These are phyloP conservation scores for Aphelinus certus DNA, from an alignment of 1,140 invertebrate genomes.

Conservation along the genomic window DNA sequence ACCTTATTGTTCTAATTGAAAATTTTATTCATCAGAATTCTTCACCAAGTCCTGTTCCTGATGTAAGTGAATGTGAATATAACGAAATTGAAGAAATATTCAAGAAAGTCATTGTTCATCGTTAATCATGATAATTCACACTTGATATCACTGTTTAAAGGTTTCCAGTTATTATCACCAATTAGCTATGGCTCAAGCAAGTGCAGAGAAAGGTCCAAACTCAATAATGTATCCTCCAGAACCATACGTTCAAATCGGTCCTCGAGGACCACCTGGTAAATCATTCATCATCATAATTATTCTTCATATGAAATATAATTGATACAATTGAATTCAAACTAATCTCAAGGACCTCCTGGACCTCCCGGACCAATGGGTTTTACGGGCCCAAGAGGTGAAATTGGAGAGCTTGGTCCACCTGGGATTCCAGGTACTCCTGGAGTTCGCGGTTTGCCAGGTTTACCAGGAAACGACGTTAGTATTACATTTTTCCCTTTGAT, in stretches of 20 bases:
- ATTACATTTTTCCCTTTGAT: no score
- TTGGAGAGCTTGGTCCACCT: constrained; percentile 73
- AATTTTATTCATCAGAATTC: constrained; percentile 4
- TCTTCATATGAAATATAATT: neutral
- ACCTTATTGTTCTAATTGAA: no score
- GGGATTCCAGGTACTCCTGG: constrained; percentile 75
- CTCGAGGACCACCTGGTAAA: constrained; percentile 75
- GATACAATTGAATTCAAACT: no score
- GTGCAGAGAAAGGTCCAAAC: constrained; percentile 78
- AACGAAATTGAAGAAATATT: no score
- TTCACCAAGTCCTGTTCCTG: constrained; percentile 73
- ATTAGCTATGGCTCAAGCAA: constrained; percentile 71
- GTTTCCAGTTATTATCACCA: constrained; percentile 72
- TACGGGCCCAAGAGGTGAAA: constrained; percentile 81
- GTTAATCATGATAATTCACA: no score
- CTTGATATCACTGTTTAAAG: constrained; percentile 43
- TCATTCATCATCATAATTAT: constrained; percentile 8
- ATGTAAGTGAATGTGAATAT: constrained; percentile 66
- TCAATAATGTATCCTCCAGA: constrained; percentile 65
- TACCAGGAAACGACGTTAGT: constrained; percentile 80
- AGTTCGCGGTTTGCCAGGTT: constrained; percentile 72
- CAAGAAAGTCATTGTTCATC: no score
- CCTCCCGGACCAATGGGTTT: constrained; percentile 80
- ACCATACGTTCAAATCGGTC: constrained; percentile 80
- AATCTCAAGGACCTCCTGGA: constrained; percentile 68